Conservation (phyloP, 2,888 invertebrate genomes). For the Synanthedon tipuliformis region DNA sequence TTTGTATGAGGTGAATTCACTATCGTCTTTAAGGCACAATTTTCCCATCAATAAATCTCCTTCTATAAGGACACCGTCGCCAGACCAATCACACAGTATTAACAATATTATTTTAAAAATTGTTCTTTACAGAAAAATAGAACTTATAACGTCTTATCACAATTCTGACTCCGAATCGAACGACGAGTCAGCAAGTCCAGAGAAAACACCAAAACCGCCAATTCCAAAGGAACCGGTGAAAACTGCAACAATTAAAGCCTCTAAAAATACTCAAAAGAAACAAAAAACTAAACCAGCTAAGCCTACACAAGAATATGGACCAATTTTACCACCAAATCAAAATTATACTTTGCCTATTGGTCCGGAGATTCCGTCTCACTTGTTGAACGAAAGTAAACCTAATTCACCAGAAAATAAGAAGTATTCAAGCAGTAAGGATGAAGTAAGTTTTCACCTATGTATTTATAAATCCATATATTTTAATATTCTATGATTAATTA, state of each 20-base stretch:
- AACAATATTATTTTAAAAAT: not conserved
- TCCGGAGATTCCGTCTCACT: slow-evolving; percentile 39
- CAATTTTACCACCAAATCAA: slow-evolving; percentile 39
- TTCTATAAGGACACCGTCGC: too few relatives aligned
- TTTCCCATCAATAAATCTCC: too few relatives aligned
- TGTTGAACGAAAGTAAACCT: slow-evolving; percentile 13
- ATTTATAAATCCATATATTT: not conserved
- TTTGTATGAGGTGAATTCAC: too few relatives aligned
- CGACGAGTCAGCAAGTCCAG: slow-evolving; percentile 43
- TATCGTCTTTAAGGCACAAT: too few relatives aligned
- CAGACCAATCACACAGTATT: too few relatives aligned
- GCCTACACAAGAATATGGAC: slow-evolving; percentile 35
- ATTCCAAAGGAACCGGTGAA: slow-evolving; percentile 7
- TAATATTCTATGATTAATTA: not conserved
- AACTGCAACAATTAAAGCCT: slow-evolving; percentile 6
- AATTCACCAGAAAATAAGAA: slow-evolving; percentile 18
- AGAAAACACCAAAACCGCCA: slow-evolving; percentile 11
- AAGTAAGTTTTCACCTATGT: slow-evolving; percentile 19
- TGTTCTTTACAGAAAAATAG: slow-evolving; percentile 59
- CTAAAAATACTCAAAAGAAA: slow-evolving; percentile 27
- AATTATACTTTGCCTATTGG: slow-evolving; percentile 50
- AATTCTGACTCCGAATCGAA: slow-evolving; percentile 68
- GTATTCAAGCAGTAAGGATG: slow-evolving; percentile 11
- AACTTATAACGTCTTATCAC: slow-evolving; percentile 68
- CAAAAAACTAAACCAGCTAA: slow-evolving; percentile 24